Percentiles rank a stretch among this genome's conserved stretches.
Conservation (phyloP, 2,113 vertebrate genomes). For the Hippocampus zosterae region DNA sequence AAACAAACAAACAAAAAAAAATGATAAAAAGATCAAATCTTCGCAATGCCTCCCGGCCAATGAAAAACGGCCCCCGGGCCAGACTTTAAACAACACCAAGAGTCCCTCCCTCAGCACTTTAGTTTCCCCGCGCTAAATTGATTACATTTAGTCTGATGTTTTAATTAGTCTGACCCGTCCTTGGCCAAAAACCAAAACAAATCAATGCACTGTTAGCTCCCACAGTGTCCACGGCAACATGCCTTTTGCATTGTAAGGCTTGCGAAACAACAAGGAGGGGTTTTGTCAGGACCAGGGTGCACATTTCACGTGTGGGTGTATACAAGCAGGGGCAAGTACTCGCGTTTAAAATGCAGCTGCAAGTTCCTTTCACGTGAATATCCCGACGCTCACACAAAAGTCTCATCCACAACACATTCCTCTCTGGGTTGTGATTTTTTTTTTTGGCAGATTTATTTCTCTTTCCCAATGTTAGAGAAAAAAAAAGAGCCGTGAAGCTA, state of each 20-base stretch:
- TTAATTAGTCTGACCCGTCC: not conserved
- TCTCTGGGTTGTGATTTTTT: slow-evolving; percentile 40
- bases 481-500: slow-evolving; percentile 9
- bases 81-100: not conserved
- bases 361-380: slow-evolving; percentile 11
- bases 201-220: not conserved
- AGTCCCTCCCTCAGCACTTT: not conserved
- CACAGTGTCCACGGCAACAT: slow-evolving; percentile 1
- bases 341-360: slow-evolving; percentile 15
- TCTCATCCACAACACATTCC: slow-evolving; percentile 32
- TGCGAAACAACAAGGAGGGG: slow-evolving; percentile 25
- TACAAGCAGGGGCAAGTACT: slow-evolving; percentile 54
- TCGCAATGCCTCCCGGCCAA: not conserved
- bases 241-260: slow-evolving; percentile 5
- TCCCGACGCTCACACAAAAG: slow-evolving; percentile 4
- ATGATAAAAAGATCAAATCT: not conserved
- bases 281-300: slow-evolving; percentile 19
- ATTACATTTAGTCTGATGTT: not conserved
- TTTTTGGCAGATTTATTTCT: slow-evolving; percentile 7
- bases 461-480: slow-evolving; percentile 12
- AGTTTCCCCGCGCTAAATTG: not conserved
- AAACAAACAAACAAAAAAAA: too few relatives aligned
- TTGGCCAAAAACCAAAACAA: not conserved
- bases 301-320: slow-evolving; percentile 40
- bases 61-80: not conserved